phyloP scores from a whole-genome alignment of 2,888 invertebrate species.

The Cenopis cana region DNA sequence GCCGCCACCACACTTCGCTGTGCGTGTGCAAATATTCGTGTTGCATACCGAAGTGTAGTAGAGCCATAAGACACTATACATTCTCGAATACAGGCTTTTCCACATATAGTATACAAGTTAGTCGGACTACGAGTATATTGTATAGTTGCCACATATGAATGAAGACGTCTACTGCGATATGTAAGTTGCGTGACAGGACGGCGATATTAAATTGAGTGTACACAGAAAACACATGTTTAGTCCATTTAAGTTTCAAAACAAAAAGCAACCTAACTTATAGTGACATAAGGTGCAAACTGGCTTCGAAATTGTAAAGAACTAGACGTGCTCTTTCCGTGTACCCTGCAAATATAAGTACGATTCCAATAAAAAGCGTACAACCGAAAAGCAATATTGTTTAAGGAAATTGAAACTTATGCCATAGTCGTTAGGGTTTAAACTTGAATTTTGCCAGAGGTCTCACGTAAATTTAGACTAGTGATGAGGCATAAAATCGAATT shows the following conservation, averaged over 20 bases:
- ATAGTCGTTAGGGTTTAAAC: background rate
- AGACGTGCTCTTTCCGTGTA: too few species aligned
- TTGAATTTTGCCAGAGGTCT: background rate
- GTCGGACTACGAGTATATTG: constrained; percentile 5
- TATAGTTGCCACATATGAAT: constrained; percentile 5
- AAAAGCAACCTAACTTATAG: too few species aligned
- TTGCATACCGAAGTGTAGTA: too few species aligned
- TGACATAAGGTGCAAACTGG: too few species aligned
- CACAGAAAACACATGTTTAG: too few species aligned
- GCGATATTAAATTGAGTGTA: constrained; percentile 59
- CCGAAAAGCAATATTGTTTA: background rate
- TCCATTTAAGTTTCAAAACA: too few species aligned
- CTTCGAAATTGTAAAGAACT: too few species aligned
- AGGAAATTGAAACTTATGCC: background rate
- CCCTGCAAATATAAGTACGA: constrained; percentile 50
- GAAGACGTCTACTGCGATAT: constrained; percentile 68
- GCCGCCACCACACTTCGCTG: too few species aligned
- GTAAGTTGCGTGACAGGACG: constrained; percentile 74
- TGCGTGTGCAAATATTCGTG: too few species aligned
- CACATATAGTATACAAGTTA: constrained; percentile 7
- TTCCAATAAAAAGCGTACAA: background rate
- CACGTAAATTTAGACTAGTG: too few species aligned
- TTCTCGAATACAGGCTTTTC: too few species aligned
- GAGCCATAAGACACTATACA: background rate
- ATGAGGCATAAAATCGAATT: background rate